phyloP scores from a whole-genome alignment of 2,888 invertebrate genomes.

The Pseudococcus longispinus region DNA sequence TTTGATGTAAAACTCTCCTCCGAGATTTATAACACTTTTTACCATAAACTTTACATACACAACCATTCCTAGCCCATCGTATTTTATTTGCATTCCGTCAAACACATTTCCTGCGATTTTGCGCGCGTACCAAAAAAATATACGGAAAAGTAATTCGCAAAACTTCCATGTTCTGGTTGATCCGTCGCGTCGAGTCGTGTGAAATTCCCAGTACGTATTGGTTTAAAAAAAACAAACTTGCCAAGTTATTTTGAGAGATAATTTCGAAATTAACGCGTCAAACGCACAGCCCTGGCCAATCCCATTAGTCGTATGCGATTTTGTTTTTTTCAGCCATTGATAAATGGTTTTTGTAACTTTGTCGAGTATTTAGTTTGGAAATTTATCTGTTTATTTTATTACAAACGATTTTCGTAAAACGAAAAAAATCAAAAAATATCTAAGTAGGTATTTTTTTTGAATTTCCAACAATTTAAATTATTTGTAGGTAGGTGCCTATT shows the following conservation, averaged over 20 bases:
- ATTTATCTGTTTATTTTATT: not conserved
- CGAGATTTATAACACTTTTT: slow-evolving; percentile 33
- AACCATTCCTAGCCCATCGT: not conserved
- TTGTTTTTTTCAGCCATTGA: not conserved
- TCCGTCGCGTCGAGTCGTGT: not conserved
- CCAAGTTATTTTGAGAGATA: not conserved
- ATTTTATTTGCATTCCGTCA: slow-evolving; percentile 36
- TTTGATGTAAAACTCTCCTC: slow-evolving; percentile 26
- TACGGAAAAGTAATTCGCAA: not conserved
- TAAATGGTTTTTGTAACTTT: not conserved
- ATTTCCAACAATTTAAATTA: no score
- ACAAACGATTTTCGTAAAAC: not conserved
- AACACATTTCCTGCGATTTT: slow-evolving; percentile 20
- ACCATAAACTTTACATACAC: not conserved
- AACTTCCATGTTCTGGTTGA: not conserved
- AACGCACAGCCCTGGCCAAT: not conserved
- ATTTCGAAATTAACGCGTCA: slow-evolving; percentile 7
- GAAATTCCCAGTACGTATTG: not conserved
- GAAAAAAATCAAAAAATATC: no score
- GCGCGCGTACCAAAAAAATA: not conserved
- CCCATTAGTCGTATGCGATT: not conserved
- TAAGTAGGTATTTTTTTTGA: no score
- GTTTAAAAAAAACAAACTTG: not conserved
- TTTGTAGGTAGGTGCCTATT: no score
- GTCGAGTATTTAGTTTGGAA: not conserved